Conservation (phyloP, 2,113 vertebrate genomes). For the Pollachius pollachius region DNA sequence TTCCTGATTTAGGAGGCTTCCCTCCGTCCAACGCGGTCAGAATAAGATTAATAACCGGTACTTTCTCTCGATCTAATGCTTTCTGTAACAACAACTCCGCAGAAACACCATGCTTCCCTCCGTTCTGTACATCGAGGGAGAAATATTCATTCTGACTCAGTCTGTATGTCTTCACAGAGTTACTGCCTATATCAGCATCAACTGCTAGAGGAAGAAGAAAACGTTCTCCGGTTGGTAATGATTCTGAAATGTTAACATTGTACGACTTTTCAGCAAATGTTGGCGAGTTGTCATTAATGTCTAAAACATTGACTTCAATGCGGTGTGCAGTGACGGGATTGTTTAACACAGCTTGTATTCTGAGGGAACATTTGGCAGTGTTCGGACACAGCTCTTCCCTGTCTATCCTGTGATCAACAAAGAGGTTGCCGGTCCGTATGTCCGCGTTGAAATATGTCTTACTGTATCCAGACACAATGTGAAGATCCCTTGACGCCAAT, state of each 20-base stretch:
- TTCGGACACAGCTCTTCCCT: slow-evolving; percentile 74
- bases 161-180: slow-evolving; percentile 67
- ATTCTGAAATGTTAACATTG: slow-evolving; percentile 54
- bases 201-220: slow-evolving; percentile 41
- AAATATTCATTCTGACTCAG: slow-evolving; percentile 69
- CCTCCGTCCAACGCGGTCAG: slow-evolving; percentile 69
- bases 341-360: slow-evolving; percentile 72
- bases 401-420: slow-evolving; percentile 75
- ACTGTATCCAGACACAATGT: slow-evolving; percentile 64
- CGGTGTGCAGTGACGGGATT: slow-evolving; percentile 71
- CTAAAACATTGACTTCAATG: slow-evolving; percentile 71
- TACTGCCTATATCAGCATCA: slow-evolving; percentile 60
- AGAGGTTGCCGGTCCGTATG: slow-evolving; percentile 62
- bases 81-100: slow-evolving; percentile 69
- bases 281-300: slow-evolving; percentile 83
- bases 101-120: slow-evolving; percentile 61
- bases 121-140: slow-evolving; percentile 60
- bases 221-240: slow-evolving; percentile 35
- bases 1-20: slow-evolving; percentile 47
- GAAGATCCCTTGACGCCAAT: slow-evolving; percentile 63
- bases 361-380: slow-evolving; percentile 63
- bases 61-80: slow-evolving; percentile 67
- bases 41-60: slow-evolving; percentile 36
- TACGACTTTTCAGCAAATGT: slow-evolving; percentile 54
- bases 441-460: slow-evolving; percentile 67